phyloP scores from a whole-genome alignment of 2,797 vertebrate species.

The Malurus leucopterus region DNA sequence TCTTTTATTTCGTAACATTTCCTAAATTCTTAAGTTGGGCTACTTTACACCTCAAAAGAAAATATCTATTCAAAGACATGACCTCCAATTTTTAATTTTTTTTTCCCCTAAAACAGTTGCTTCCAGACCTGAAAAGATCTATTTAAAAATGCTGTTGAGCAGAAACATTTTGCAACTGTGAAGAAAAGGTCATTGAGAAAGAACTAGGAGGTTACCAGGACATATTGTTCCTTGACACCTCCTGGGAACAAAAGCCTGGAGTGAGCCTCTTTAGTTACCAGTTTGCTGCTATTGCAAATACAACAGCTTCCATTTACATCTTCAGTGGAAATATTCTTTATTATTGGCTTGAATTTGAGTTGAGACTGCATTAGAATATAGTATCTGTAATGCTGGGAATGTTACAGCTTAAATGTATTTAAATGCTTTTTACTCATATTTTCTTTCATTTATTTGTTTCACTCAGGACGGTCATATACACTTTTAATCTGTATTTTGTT shows the following conservation, averaged over 20 bases:
- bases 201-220: slow-evolving; percentile 30
- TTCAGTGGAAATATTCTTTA: neutral
- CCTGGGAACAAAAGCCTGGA: slow-evolving; percentile 7
- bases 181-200: slow-evolving; percentile 38
- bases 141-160: slow-evolving; percentile 24
- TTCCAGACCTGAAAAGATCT: slow-evolving; percentile 14
- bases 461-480: neutral
- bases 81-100: neutral
- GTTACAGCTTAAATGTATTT: neutral
- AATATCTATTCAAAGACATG: neutral
- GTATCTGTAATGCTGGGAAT: neutral
- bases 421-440: neutral
- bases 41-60: neutral
- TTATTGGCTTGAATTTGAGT: neutral
- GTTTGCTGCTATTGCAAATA: neutral
- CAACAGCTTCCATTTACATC: neutral
- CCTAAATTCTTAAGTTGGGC: neutral
- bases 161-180: slow-evolving; percentile 16
- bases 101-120: neutral
- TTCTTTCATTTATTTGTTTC: neutral
- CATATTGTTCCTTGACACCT: slow-evolving; percentile 50
- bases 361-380: neutral
- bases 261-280: neutral
- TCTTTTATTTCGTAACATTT: neutral
- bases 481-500: neutral